Evolutionary conservation across 92 coral and sea anemone genomes (phyloP).

Genomic region (Hydrozoanthus gracilis): DNA sequence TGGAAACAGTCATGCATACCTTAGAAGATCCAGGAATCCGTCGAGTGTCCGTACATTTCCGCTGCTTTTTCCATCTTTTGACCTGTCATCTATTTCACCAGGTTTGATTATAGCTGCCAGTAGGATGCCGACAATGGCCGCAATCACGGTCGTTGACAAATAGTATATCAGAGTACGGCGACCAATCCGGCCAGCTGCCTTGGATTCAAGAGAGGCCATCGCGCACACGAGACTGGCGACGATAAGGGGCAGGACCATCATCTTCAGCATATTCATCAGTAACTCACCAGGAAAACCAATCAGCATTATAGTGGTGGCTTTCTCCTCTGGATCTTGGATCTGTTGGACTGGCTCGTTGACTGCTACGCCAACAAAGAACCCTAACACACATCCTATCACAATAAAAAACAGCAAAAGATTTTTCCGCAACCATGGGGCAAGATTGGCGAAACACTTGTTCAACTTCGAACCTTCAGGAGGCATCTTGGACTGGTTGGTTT

Average conservation of each 20-base stretch:
- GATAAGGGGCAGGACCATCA: constrained; percentile 82
- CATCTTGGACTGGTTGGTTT: too few relatives aligned
- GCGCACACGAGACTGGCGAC: constrained; percentile 88
- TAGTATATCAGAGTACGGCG: constrained; percentile 83
- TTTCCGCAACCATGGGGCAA: constrained; percentile 9
- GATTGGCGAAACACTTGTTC: too few relatives aligned
- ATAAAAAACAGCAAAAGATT: constrained; percentile 74
- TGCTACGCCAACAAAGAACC: constrained; percentile 75
- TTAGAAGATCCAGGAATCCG: constrained; percentile 68
- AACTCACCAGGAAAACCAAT: constrained; percentile 91
- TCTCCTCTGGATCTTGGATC: constrained; percentile 68
- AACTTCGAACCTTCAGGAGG: too few relatives aligned
- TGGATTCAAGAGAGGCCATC: constrained; percentile 80
- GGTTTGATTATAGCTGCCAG: constrained; percentile 81
- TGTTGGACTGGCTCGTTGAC: constrained; percentile 70
- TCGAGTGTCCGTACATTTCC: constrained; percentile 66
- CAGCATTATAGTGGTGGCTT: constrained; percentile 70
- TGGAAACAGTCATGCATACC: constrained; percentile 26
- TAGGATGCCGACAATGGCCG: constrained; percentile 81
- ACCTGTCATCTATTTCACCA: constrained; percentile 30
- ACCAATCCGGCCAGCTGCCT: constrained; percentile 86
- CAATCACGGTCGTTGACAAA: constrained; percentile 71
- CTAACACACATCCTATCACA: constrained; percentile 76
- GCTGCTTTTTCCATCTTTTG: constrained; percentile 48
- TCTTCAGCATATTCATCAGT: constrained; percentile 84